Percentiles rank a stretch among this genome's conserved stretches.
These are phyloP conservation scores for Masnerella sp. DNA, from an alignment of 2,888 invertebrate genomes.

Conservation along the genomic window DNA sequence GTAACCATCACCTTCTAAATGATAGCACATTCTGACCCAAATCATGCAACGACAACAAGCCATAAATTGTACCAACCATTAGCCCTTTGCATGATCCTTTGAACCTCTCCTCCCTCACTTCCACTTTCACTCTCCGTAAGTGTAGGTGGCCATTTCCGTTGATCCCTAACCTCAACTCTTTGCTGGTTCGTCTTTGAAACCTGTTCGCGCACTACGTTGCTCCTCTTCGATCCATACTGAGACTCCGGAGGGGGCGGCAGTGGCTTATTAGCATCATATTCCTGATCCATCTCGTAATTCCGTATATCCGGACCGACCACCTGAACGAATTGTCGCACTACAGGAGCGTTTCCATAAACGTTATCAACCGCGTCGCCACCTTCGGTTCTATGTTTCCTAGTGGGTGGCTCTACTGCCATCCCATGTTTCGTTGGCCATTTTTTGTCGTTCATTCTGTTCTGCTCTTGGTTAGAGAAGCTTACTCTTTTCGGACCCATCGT, in stretches of 20 bases:
- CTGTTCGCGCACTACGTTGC: slow-evolving; percentile 60
- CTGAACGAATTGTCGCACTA: slow-evolving; percentile 16
- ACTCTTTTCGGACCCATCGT: slow-evolving; percentile 78
- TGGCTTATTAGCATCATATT: slow-evolving; percentile 76
- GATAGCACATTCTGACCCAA: too few relatives aligned
- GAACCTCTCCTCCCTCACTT: slow-evolving; percentile 86
- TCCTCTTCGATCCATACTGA: slow-evolving; percentile 60
- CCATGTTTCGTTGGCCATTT: slow-evolving; percentile 79
- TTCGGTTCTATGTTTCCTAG: slow-evolving; percentile 68
- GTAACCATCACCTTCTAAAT: slow-evolving; percentile 1
- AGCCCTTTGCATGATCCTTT: slow-evolving; percentile 80
- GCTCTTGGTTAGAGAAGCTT: slow-evolving; percentile 77
- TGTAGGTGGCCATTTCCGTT: slow-evolving; percentile 64
- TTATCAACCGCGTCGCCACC: slow-evolving; percentile 59
- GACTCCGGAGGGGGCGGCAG: slow-evolving; percentile 75
- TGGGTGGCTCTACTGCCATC: slow-evolving; percentile 73
- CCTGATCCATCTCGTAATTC: slow-evolving; percentile 56
- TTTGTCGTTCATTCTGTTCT: slow-evolving; percentile 63
- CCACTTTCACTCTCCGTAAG: slow-evolving; percentile 83
- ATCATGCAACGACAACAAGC: background rate
- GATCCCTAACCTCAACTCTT: slow-evolving; percentile 52
- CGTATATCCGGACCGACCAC: slow-evolving; percentile 11
- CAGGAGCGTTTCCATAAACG: slow-evolving; percentile 47
- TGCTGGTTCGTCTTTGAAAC: slow-evolving; percentile 8
- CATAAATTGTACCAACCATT: slow-evolving; percentile 65